Conservation (phyloP, 2,113 vertebrate species). For the Hippolais icterina region DNA sequence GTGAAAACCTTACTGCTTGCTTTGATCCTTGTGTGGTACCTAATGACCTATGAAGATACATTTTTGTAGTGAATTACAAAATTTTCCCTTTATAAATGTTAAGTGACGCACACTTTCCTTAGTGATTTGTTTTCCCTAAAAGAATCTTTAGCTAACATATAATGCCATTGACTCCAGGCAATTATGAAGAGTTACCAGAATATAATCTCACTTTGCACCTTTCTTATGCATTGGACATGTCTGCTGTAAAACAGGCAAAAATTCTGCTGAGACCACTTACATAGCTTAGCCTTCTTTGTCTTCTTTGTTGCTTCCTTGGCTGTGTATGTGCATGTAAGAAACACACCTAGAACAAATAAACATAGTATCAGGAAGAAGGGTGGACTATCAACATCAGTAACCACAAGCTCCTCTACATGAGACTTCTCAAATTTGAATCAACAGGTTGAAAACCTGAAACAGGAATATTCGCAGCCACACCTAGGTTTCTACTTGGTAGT, state of each 20-base stretch:
- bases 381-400: background rate
- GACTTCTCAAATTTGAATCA: background rate
- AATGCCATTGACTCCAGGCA: background rate
- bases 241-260: background rate
- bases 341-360: slow-evolving; percentile 74
- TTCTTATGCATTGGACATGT: background rate
- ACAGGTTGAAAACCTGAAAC: background rate
- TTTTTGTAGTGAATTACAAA: background rate
- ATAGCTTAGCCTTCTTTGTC: slow-evolving; percentile 87
- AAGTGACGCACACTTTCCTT: background rate
- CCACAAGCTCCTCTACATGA: background rate
- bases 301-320: slow-evolving; percentile 84
- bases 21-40: background rate
- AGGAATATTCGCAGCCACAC: background rate
- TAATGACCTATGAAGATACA: background rate
- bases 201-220: background rate
- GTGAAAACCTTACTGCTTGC: background rate
- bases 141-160: background rate
- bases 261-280: slow-evolving; percentile 73
- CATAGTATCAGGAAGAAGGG: background rate
- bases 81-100: background rate
- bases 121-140: background rate
- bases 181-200: background rate
- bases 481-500: background rate
- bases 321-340: slow-evolving; percentile 76